phyloP scores from a whole-genome alignment of 2,113 vertebrate genomes.

The Percopsis transmontana region DNA sequence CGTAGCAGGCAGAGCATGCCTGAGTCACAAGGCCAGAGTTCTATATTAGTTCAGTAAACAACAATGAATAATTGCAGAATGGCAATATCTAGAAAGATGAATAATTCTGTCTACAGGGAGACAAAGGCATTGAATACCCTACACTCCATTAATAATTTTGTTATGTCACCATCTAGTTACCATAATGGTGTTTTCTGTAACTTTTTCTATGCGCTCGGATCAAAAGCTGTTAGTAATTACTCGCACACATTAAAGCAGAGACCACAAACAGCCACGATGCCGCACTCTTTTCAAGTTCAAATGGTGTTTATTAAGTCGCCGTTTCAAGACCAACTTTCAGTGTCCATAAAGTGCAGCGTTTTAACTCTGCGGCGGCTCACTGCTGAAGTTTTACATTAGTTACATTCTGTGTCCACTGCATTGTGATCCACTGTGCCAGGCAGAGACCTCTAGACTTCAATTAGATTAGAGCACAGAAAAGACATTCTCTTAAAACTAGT shows the following conservation, averaged over 20 bases:
- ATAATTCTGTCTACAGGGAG: not conserved
- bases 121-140: not conserved
- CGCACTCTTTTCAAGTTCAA: constrained; percentile 52
- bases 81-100: not conserved
- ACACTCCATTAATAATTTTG: not conserved
- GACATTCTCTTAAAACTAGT: not conserved
- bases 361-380: constrained; percentile 16
- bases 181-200: constrained; percentile 45
- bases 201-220: constrained; percentile 49
- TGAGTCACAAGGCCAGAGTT: constrained; percentile 4
- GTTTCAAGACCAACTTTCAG: constrained; percentile 44
- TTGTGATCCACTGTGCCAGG: not conserved
- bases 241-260: constrained; percentile 48
- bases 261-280: constrained; percentile 57
- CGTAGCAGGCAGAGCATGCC: not conserved
- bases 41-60: constrained; percentile 3
- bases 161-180: not conserved
- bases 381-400: constrained; percentile 21
- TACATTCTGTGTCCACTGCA: constrained; percentile 13
- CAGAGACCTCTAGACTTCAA: not conserved
- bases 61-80: not conserved
- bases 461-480: not conserved
- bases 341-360: constrained; percentile 45
- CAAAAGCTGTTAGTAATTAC: constrained; percentile 64
- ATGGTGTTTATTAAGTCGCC: constrained; percentile 65